Evolutionary conservation across 2,888 invertebrate species (phyloP), one percentile per base, ranked within the genome.

Genomic region (Enchytraeus crypticus): DNA sequence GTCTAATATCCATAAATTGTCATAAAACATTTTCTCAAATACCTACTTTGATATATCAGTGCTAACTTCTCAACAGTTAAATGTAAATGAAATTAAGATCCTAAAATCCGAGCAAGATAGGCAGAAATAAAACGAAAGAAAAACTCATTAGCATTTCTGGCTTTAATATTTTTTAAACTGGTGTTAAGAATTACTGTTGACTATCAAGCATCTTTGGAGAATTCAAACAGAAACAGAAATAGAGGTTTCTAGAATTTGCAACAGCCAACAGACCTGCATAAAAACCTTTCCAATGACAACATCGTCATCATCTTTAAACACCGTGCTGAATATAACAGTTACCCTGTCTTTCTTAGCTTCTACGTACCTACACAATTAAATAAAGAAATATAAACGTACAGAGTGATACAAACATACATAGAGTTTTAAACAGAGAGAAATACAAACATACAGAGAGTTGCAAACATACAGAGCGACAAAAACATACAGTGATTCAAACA

Each of bases 211-310:
- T n/a, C n/a, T n/a, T n/a, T n/a, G n/a, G n/a, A n/a, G n/a, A n/a
- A n/a, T n/a, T n/a, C n/a, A n/a, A n/a, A n/a, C n/a, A n/a, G n/a
- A n/a, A n/a, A n/a, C n/a, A n/a, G n/a, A n/a, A n/a, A n/a, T n/a
- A n/a, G n/a, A n/a, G n/a, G n/a, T 38, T 18, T 11, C 8, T 38
- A 38, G 11, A 38, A 38, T 38, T 38, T 38, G 18, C 18, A 38
- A 38, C 11, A 18, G 18, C 11, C 38, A 38, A 18, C 8, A 8
- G 8, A 82, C 82, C 84, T 97, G 96, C 87, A 98, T 90, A 83
- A 98, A 98, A 72, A 98, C 92, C 83, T 98, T 98, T 61, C 98
- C 97, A 79, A 98, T 90, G 59, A 98, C 88, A 75, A 98, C 88
- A 80, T 98, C 98, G 79, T 96, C 95, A 77, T 95, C 93, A 79